A percentile compares a stretch with the other conserved stretches of the same genome.
These are phyloP conservation scores for Alauda arvensis DNA, from an alignment of 2,797 vertebrate species.

Conservation along the genomic window DNA sequence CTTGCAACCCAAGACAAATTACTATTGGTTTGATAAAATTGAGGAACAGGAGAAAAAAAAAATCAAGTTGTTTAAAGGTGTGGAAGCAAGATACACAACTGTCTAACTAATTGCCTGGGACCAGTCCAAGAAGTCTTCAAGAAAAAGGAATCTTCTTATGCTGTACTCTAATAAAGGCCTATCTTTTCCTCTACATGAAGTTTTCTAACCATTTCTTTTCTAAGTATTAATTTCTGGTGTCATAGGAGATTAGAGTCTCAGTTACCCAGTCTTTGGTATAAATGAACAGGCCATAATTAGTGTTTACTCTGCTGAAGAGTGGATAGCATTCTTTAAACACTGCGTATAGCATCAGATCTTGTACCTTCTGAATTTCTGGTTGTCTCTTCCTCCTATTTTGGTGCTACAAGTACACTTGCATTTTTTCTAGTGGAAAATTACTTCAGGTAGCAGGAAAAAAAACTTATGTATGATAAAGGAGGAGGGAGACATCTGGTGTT, in stretches of 20 bases:
- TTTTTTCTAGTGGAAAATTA: background rate
- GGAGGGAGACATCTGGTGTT: conserved; percentile 58
- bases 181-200: background rate
- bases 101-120: background rate
- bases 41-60: background rate
- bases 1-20: background rate
- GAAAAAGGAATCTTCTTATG: background rate
- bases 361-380: background rate
- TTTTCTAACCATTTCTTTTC: background rate
- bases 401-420: background rate
- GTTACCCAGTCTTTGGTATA: background rate
- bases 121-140: background rate
- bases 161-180: background rate
- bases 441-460: background rate
- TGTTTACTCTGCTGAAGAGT: background rate
- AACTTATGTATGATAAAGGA: background rate
- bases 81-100: background rate
- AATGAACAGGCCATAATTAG: background rate
- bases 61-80: background rate
- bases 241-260: background rate
- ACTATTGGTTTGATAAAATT: background rate
- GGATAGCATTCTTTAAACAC: background rate
- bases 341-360: background rate
- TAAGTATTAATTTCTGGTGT: background rate
- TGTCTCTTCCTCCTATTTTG: background rate